Evolutionary conservation across 1,140 invertebrate genomes (phyloP).

Genomic region (Penaeus chinensis): DNA sequence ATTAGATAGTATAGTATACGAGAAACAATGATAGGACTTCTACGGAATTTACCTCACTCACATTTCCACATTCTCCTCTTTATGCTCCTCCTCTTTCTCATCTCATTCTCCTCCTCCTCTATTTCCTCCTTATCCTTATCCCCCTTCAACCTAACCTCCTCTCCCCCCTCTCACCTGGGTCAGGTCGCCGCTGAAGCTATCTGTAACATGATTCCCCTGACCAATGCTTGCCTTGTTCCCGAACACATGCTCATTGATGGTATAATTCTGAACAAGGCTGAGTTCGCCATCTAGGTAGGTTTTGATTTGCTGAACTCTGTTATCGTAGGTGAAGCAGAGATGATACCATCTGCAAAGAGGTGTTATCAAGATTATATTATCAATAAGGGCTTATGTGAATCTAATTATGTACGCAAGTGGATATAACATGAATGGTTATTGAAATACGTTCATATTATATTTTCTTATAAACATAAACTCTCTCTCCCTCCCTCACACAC

Average conservation of each 20-base stretch:
- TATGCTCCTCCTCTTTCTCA: not conserved
- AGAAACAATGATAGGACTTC: too few species aligned
- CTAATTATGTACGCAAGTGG: too few species aligned
- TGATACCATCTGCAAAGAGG: conserved; percentile 40
- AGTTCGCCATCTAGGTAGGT: conserved; percentile 43
- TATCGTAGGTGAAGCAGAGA: conserved; percentile 51
- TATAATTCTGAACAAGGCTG: conserved; percentile 34
- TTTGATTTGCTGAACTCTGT: conserved; percentile 26
- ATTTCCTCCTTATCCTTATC: not conserved
- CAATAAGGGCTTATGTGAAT: not conserved
- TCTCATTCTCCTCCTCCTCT: not conserved
- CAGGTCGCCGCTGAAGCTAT: conserved; percentile 49
- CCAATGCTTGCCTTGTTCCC: conserved; percentile 38
- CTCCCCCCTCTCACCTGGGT: conserved; percentile 8
- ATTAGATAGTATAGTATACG: not conserved
- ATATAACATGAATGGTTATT: too few species aligned
- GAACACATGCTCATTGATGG: conserved; percentile 25
- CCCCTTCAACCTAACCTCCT: not conserved
- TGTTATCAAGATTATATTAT: not conserved
- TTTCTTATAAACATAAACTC: too few species aligned
- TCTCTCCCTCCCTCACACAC: not conserved
- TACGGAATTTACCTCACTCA: too few species aligned
- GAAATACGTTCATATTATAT: too few species aligned
- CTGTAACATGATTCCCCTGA: conserved; percentile 21
- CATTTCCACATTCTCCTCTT: not conserved